phyloP scores from a whole-genome alignment of 1,140 invertebrate species.

The Nomia melanderi region DNA sequence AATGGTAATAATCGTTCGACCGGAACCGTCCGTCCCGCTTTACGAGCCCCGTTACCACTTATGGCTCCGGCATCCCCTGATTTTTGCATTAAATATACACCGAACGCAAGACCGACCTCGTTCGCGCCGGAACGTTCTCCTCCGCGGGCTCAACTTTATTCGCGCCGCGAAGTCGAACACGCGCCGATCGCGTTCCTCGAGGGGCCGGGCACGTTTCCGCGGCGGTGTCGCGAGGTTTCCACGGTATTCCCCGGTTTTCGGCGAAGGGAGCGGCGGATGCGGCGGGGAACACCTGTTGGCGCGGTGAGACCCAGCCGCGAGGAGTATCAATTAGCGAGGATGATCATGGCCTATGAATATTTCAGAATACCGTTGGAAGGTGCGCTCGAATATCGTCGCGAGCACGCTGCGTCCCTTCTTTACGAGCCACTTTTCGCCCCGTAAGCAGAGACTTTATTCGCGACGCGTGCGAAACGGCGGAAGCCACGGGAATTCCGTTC shows the following conservation, averaged over 20 bases:
- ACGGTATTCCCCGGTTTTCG: background rate
- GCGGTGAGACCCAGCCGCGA: slow-evolving; percentile 61
- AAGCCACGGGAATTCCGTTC: slow-evolving; percentile 19
- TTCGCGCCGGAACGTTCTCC: no score
- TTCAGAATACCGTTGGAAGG: slow-evolving; percentile 45
- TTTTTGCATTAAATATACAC: slow-evolving; percentile 12
- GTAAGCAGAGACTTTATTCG: background rate
- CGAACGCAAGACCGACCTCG: background rate
- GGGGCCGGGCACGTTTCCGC: no score
- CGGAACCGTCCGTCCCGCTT: background rate
- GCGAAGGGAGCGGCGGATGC: slow-evolving; percentile 28
- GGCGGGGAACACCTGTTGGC: slow-evolving; percentile 65
- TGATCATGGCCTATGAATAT: slow-evolving; percentile 69
- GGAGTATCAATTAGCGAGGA: slow-evolving; percentile 70
- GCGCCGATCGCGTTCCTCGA: no score
- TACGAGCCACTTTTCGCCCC: background rate
- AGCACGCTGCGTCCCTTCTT: no score
- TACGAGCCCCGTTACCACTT: background rate
- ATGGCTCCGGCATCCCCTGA: background rate
- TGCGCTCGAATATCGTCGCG: background rate
- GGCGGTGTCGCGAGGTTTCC: background rate
- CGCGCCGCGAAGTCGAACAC: no score
- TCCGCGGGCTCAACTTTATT: no score
- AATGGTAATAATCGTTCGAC: slow-evolving; percentile 5
- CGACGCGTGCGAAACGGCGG: background rate